Percentiles rank a stretch among this genome's conserved stretches.
Conservation (phyloP, 2,113 vertebrate species). For the Actenoides lindsayi region DNA sequence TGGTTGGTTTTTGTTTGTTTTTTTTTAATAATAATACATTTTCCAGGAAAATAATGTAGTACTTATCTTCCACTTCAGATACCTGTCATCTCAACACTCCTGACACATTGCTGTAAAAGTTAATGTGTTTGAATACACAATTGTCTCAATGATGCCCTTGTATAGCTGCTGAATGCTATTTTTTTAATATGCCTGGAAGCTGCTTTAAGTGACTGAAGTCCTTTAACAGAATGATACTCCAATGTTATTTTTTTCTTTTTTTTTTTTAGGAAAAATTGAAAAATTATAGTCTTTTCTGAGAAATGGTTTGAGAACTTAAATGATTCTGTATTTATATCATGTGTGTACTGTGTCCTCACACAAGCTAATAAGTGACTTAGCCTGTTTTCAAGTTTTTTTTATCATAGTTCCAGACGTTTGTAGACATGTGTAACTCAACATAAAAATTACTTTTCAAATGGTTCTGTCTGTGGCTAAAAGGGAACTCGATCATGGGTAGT, state of each 20-base stretch:
- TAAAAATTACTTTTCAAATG: background rate
- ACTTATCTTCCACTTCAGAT: too few relatives aligned
- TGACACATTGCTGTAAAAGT: background rate
- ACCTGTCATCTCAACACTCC: background rate
- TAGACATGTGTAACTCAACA: background rate
- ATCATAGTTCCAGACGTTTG: background rate
- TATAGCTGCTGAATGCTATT: background rate
- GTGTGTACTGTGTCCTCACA: background rate
- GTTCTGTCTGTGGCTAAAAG: background rate
- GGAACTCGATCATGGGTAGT: background rate
- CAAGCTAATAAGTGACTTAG: background rate
- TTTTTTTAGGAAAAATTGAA: background rate
- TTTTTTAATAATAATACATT: background rate
- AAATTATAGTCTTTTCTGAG: background rate
- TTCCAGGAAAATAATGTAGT: background rate
- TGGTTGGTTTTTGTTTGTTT: background rate
- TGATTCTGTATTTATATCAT: background rate
- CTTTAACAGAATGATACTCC: background rate
- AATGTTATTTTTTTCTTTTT: background rate
- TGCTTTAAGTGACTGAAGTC: background rate
- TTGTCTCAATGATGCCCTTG: background rate
- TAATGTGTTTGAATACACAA: background rate
- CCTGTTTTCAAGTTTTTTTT: background rate
- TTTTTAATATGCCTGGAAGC: background rate
- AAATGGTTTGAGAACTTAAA: background rate